Percentiles rank a stretch among this genome's conserved stretches.
phyloP scores from a whole-genome alignment of 2,113 vertebrate genomes.

The Scolopax mira region DNA sequence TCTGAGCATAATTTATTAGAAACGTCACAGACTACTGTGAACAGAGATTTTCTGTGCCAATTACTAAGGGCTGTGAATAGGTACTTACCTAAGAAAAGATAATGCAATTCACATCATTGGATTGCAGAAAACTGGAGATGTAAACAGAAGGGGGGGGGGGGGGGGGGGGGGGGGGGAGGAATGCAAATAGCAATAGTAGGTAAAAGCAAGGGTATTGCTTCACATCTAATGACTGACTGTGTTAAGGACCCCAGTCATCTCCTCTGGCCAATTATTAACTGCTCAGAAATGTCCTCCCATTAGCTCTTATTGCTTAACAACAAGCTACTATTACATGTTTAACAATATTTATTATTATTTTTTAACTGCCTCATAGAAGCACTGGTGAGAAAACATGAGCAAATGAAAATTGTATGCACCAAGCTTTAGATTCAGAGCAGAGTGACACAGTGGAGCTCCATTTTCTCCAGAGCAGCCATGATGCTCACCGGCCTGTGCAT shows the following conservation, averaged over 20 bases:
- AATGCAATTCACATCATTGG: neutral
- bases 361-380: neutral
- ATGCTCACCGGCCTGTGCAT: neutral
- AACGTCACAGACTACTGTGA: neutral
- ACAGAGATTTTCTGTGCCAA: neutral
- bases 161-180: rapidly evolving
- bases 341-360: constrained; percentile 3
- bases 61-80: neutral
- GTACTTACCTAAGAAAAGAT: neutral
- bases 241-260: neutral
- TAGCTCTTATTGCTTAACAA: constrained; percentile 37
- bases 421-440: neutral
- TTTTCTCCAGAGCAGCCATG: neutral
- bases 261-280: constrained; percentile 45
- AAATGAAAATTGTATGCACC: neutral
- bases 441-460: neutral
- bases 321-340: constrained; percentile 23
- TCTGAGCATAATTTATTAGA: neutral
- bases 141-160: neutral
- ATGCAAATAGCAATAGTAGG: neutral
- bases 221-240: neutral
- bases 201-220: constrained; percentile 12
- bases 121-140: neutral
- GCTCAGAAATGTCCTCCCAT: constrained; percentile 5
- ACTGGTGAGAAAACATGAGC: neutral